Evolutionary conservation across 2,797 vertebrate genomes (phyloP).

Genomic region (Bucorvus abyssinicus): DNA sequence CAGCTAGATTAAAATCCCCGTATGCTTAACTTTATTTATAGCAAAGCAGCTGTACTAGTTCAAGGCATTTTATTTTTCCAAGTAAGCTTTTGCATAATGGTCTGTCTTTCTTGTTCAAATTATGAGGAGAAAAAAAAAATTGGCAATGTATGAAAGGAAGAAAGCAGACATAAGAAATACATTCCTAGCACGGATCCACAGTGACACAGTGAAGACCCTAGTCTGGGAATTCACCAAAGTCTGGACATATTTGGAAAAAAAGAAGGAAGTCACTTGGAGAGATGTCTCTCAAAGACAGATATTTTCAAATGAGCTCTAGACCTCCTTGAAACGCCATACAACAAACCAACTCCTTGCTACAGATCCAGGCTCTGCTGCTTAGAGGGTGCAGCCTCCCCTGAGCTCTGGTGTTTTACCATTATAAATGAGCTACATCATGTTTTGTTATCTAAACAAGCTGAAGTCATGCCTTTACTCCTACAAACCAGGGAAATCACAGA

Average conservation of each 20-base stretch:
- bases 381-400: not conserved
- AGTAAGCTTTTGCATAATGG: conserved; percentile 11
- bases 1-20: not conserved
- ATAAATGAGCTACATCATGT: not conserved
- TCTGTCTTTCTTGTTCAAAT: conserved; percentile 23
- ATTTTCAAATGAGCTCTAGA: not conserved
- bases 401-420: not conserved
- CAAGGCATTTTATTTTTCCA: conserved; percentile 44
- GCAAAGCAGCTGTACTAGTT: conserved; percentile 31
- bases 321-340: not conserved
- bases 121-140: not conserved
- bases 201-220: conserved; percentile 4
- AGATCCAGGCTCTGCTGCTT: not conserved
- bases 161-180: conserved; percentile 42
- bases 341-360: not conserved
- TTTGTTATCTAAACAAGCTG: not conserved
- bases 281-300: not conserved
- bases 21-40: conserved; percentile 35
- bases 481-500: not conserved
- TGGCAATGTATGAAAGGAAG: conserved; percentile 30
- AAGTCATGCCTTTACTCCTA: not conserved
- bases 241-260: conserved; percentile 39
- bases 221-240: conserved; percentile 10
- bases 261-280: not conserved
- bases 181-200: conserved; percentile 50